These are phyloP conservation scores for Salvator merianae DNA, from an alignment of 2,113 vertebrate species.

Conservation along the genomic window DNA sequence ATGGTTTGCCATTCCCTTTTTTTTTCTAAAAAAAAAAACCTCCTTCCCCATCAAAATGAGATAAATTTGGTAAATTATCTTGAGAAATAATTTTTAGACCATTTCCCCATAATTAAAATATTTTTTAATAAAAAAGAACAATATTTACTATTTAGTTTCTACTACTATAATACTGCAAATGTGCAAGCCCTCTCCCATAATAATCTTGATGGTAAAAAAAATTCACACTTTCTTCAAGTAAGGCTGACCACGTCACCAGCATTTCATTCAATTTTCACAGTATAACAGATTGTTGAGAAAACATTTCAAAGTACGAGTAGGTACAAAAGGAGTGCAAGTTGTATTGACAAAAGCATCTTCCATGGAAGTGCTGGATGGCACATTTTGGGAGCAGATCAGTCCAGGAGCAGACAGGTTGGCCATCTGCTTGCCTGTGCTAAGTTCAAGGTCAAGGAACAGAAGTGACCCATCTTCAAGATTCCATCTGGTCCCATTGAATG, in stretches of 20 bases:
- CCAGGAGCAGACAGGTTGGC: too few species aligned
- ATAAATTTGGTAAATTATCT: background rate
- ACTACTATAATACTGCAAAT: background rate
- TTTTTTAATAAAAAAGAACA: background rate
- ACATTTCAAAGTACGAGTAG: background rate
- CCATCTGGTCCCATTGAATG: too few species aligned
- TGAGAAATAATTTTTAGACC: background rate
- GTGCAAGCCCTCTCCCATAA: background rate
- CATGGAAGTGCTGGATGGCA: too few species aligned
- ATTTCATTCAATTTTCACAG: background rate
- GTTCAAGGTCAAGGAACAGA: too few species aligned
- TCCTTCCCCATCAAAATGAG: background rate
- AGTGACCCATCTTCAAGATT: too few species aligned
- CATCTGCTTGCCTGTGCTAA: too few species aligned
- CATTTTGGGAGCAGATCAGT: too few species aligned
- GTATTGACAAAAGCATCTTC: background rate
- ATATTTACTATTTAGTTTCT: background rate
- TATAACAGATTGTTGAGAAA: background rate
- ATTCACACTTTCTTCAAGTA: background rate
- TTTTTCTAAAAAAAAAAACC: too few species aligned
- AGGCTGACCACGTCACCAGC: background rate
- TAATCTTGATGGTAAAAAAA: background rate
- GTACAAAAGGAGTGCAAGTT: background rate
- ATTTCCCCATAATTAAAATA: background rate
- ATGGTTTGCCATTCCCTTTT: constrained; percentile 6